A percentile compares a stretch with the other conserved stretches of the same genome.
Evolutionary conservation across 2,888 invertebrate genomes (phyloP).

Genomic region (Colostygia pectinataria): DNA sequence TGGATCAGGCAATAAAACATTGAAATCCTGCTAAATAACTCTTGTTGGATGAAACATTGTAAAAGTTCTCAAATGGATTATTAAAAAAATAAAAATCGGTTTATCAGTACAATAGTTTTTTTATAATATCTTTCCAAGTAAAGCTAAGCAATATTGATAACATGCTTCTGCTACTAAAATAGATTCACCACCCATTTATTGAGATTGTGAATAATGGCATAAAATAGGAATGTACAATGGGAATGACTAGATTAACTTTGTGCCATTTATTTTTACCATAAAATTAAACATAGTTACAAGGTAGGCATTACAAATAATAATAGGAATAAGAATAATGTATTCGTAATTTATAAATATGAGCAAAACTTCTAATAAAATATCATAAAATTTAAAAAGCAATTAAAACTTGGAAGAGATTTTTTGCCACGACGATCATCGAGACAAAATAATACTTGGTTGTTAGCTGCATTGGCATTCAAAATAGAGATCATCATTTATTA

Average conservation of each 20-base stretch:
- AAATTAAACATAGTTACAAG: constrained; percentile 8
- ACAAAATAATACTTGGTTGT: constrained; percentile 22
- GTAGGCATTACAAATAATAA: no score
- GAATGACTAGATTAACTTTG: constrained; percentile 45
- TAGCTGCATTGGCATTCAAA: constrained; percentile 28
- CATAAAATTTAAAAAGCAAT: constrained; percentile 14
- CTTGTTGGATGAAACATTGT: not conserved
- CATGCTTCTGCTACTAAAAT: constrained; percentile 6
- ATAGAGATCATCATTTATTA: constrained; percentile 32
- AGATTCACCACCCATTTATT: not conserved
- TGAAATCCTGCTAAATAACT: no score
- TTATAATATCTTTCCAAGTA: constrained; percentile 23
- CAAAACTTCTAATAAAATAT: constrained; percentile 15
- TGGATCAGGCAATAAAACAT: no score
- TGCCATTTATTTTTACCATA: constrained; percentile 19
- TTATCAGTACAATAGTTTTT: constrained; percentile 28
- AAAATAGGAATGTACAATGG: constrained; percentile 34
- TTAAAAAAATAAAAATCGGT: constrained; percentile 13
- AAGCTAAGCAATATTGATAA: constrained; percentile 22
- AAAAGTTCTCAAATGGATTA: not conserved
- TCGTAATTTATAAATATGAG: constrained; percentile 31
- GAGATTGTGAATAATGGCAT: not conserved
- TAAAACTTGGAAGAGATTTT: constrained; percentile 16
- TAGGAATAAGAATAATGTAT: no score
- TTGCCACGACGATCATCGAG: constrained; percentile 10